Evolutionary conservation across 2,888 invertebrate genomes (phyloP).

Genomic region (Acleris emargana): DNA sequence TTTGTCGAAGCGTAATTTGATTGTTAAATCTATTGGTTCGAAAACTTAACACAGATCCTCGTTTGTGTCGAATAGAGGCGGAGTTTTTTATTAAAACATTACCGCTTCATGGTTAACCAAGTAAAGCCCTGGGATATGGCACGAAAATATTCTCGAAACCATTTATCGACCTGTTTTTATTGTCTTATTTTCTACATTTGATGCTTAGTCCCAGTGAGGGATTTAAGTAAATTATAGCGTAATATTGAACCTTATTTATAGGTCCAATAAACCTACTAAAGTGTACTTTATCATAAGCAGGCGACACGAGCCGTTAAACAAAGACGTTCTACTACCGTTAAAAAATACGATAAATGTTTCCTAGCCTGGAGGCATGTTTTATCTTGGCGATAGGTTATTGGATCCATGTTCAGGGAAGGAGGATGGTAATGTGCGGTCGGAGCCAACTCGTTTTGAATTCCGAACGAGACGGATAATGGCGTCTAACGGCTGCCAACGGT

Average conservation of each 20-base stretch:
- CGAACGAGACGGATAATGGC: conserved; percentile 47
- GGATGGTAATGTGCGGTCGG: conserved; percentile 42
- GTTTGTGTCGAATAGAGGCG: background rate
- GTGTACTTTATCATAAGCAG: conserved; percentile 33
- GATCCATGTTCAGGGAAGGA: conserved; percentile 36
- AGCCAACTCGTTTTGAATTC: conserved; percentile 48
- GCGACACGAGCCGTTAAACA: conserved; percentile 26
- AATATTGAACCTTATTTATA: conserved; percentile 31
- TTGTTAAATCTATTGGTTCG: conserved; percentile 23
- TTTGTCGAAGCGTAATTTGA: conserved; percentile 38
- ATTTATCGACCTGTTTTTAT: background rate
- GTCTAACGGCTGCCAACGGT: conserved; percentile 42
- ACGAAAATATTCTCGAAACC: background rate
- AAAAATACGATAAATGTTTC: conserved; percentile 17
- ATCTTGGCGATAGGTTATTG: conserved; percentile 21
- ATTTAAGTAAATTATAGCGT: conserved; percentile 16
- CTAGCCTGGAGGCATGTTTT: conserved; percentile 20
- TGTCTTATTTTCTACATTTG: background rate
- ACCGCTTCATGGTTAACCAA: background rate
- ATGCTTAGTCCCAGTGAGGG: background rate
- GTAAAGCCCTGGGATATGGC: background rate
- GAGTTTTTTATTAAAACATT: background rate
- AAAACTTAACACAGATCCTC: background rate
- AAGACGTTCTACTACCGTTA: conserved; percentile 22
- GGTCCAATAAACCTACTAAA: conserved; percentile 22